These are phyloP conservation scores for Pachycephus smyrnensis DNA, from an alignment of 2,888 invertebrate genomes.

Conservation along the genomic window DNA sequence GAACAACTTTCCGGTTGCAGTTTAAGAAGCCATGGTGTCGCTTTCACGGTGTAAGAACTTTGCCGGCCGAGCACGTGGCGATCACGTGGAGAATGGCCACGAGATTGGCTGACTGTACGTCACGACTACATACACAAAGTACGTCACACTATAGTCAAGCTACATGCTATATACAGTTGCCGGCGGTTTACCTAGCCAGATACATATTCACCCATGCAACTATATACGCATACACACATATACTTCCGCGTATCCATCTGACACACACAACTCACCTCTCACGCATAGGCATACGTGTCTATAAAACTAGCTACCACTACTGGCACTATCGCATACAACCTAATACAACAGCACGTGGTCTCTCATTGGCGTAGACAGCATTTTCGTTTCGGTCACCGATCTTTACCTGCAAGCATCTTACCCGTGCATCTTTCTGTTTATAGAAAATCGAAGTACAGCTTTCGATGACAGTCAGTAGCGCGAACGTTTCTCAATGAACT, in stretches of 20 bases:
- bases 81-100: constrained; percentile 5
- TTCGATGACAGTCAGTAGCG: too few relatives aligned
- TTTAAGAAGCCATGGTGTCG: neutral
- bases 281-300: neutral
- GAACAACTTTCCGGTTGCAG: neutral
- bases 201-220: neutral
- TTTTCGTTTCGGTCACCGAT: neutral
- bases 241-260: neutral
- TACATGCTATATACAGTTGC: neutral
- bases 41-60: neutral
- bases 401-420: neutral
- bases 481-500: too few relatives aligned
- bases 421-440: neutral
- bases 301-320: neutral
- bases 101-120: neutral
- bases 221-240: neutral
- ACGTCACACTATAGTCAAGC: neutral
- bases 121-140: neutral
- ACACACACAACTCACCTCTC: neutral
- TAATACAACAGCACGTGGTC: neutral
- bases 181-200: neutral
- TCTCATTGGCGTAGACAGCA: neutral
- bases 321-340: neutral
- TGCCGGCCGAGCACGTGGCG: neutral
- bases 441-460: neutral